Conservation (phyloP, 2,888 invertebrate genomes). For the Agriopis aurantiaria region DNA sequence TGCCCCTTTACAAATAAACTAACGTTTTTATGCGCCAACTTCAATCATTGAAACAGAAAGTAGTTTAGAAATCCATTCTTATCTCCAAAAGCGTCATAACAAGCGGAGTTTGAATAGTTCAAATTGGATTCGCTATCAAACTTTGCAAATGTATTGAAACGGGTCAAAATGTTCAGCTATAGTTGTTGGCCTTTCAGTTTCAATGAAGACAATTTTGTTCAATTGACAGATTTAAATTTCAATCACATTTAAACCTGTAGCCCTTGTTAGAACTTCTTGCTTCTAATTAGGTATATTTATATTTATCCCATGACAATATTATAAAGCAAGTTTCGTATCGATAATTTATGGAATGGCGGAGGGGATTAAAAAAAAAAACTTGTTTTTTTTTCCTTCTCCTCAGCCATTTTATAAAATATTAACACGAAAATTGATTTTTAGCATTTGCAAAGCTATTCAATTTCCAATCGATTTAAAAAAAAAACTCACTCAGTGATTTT, state of each 20-base stretch:
- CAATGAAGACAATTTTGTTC: slow-evolving; percentile 49
- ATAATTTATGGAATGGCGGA: too few species aligned
- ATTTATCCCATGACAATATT: too few species aligned
- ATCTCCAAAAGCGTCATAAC: slow-evolving; percentile 33
- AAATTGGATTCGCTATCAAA: slow-evolving; percentile 41
- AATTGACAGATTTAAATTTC: slow-evolving; percentile 27
- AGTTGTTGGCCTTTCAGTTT: slow-evolving; percentile 33
- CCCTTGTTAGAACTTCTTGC: not conserved
- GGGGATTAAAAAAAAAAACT: too few species aligned
- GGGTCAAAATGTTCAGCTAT: slow-evolving; percentile 50
- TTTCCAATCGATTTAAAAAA: too few species aligned
- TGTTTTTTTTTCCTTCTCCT: too few species aligned
- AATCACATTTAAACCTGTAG: not conserved
- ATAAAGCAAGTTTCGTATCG: too few species aligned
- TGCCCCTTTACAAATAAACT: slow-evolving; percentile 1
- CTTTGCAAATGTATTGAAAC: slow-evolving; percentile 46
- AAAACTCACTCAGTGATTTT: too few species aligned
- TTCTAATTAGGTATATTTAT: not conserved
- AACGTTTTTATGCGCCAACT: slow-evolving; percentile 11
- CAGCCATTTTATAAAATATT: too few species aligned
- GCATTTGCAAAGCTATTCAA: too few species aligned
- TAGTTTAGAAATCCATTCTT: slow-evolving; percentile 19
- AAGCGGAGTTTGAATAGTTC: slow-evolving; percentile 51
- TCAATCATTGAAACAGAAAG: slow-evolving; percentile 19
- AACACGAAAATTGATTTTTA: too few species aligned